Base-by-base conservation (phyloP, 2,113 vertebrate genomes). In the Etia nguti region DNA sequence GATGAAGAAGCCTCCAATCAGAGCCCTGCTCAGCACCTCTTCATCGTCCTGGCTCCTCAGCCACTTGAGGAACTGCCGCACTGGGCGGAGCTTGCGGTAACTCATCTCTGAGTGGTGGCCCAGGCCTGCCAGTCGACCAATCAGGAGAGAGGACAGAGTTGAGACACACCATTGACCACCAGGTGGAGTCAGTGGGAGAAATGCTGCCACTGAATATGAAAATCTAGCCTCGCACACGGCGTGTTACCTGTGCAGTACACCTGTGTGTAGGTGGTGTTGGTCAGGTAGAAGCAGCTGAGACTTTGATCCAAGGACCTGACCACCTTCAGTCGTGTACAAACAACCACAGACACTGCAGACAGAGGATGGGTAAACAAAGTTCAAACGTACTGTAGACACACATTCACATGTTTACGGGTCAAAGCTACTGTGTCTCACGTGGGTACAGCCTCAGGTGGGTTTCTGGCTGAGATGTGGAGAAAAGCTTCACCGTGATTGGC, bases 391-490 rank as follows among this genome's bases (percentile, higher is more conserved):
- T 1, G 41, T 3, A 68, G 20, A 80, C 22, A 29, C 29, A 41
- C 41, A 29, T 26, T 6, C 16, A 48, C 24, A 29, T 3, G 41
- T 20, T 75, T 1, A 48, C 1, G 41, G 2, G 9, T 75, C 4
- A 10, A 57, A 6, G 9, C 12, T 12, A 41, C 15, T 18, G 59
- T 43, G n/a, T 84, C 90, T 93, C 90, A 97, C 96, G 4, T 84
- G 97, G 96, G 68, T 85, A 88, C 59, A 97, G 94, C 43, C 59
- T 90, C 13, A 26, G 73, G 55, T 96, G 95, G 5, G 92, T 84
- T 11, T 97, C 95, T 1, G 96, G 97, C 36, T 97, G 97, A 5
- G 96, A 97, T 0, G 97, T 97, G 38, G 95, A 90, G 90, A 96
- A 96, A 4, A 97, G 95, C 93, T 97, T 95, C 85, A 97, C 92